Percentiles rank a stretch among this genome's conserved stretches.
These are phyloP conservation scores for Strigamia crassipes DNA, from an alignment of 2,888 invertebrate genomes.

Conservation along the genomic window DNA sequence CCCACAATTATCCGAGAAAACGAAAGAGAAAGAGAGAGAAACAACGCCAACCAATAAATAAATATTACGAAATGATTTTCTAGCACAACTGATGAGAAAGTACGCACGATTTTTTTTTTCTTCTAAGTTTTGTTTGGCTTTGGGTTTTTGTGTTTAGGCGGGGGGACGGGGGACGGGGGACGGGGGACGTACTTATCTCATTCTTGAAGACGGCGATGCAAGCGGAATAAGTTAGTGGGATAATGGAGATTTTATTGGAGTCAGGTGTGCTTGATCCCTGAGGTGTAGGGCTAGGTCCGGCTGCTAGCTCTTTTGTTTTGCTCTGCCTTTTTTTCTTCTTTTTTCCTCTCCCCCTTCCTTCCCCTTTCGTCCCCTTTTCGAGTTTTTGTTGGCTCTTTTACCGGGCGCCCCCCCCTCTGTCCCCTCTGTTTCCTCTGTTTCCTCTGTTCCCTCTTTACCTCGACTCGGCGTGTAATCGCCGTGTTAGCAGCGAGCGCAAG, in stretches of 20 bases:
- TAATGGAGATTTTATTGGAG: slow-evolving; percentile 47
- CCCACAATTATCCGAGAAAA: too few relatives aligned
- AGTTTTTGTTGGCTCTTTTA: background rate
- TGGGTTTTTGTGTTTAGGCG: too few relatives aligned
- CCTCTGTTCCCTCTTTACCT: slow-evolving; percentile 13
- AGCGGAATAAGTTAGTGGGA: slow-evolving; percentile 46
- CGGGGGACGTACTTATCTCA: slow-evolving; percentile 12
- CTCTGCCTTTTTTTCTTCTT: background rate
- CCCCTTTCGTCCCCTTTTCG: background rate
- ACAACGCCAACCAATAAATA: too few relatives aligned
- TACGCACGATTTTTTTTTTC: too few relatives aligned
- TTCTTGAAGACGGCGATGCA: slow-evolving; percentile 25
- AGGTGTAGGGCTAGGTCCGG: slow-evolving; percentile 46
- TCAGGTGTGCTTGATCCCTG: slow-evolving; percentile 46
- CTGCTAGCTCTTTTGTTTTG: slow-evolving; percentile 41
- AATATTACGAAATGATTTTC: too few relatives aligned
- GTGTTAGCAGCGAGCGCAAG: slow-evolving; percentile 5
- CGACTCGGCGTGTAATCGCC: slow-evolving; percentile 33
- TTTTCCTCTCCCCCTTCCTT: background rate
- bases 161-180: too few relatives aligned
- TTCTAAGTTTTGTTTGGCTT: too few relatives aligned
- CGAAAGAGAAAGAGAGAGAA: too few relatives aligned
- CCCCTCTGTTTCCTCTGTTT: too few relatives aligned
- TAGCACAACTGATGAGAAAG: too few relatives aligned
- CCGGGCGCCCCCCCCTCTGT: background rate